Base-by-base conservation (phyloP, 2,113 vertebrate species). In the Lampris incognitus region DNA sequence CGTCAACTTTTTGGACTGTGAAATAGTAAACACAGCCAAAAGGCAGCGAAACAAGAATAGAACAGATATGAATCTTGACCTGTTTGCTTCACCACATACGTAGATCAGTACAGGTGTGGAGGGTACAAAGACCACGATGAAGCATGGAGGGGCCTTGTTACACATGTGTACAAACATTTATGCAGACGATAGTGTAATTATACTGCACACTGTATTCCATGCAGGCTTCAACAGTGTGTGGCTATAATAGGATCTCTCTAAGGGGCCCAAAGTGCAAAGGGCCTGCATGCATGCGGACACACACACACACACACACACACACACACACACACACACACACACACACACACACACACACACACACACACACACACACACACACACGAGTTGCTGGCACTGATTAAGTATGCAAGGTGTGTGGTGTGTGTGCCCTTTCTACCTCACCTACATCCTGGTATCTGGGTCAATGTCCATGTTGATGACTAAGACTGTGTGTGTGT, bases 101-200 rank as follows among this genome's bases (percentile, higher is more conserved):
- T 85, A 82, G 55, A 83, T 55, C 59, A 0, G 5, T 73, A 66
- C 90, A 86, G 6, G 86, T 86, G 66, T 4, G 40, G 74, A 24
- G 4, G 70, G 83, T 51, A 79, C 83, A 74, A 82, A 59, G 66
- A 41, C 0, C 44, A 68, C 78, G 79, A 85, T 69, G 82, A 49
- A 52, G 13, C 13, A 52, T 24, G 24, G 24, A 24, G 24, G 24
- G 24, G 0, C 24, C 24, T 24, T 24, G 24, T 24, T 24, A 24
- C 24, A 24, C 24, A 24, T 24, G 24, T 24, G 24, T 24, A 24
- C 24, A 24, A 24, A 24, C 24, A 24, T 24, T 24, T 24, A 24
- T 24, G 24, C 24, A 24, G 24, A 24, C 24, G 24, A 24, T 24
- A 24, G 24, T 24, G 24, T 24, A 24, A 24, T 24, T 24, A 24